A percentile compares a stretch with the other conserved stretches of the same genome.
phyloP scores from a whole-genome alignment of 2,797 vertebrate species.

The Xenopus petersii region DNA sequence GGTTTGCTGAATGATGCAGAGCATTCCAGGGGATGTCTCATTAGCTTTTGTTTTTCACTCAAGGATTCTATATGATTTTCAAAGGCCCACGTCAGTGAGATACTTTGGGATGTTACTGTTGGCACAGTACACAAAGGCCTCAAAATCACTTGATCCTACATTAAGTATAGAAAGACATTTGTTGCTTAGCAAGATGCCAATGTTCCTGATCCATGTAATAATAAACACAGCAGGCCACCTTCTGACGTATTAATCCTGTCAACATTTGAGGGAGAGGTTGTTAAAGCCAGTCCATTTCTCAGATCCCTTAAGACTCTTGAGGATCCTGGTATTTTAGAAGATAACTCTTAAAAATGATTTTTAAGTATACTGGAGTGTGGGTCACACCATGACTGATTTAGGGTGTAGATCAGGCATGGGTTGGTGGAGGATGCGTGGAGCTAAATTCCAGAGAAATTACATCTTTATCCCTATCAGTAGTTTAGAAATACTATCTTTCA shows the following conservation, averaged over 20 bases:
- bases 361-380: no score
- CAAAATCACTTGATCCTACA: conserved; percentile 5
- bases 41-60: conserved; percentile 3
- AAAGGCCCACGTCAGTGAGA: background rate
- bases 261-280: no score
- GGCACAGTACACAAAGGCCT: background rate
- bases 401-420: no score
- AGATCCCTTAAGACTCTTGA: no score
- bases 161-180: conserved; percentile 13
- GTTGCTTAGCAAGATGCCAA: conserved; percentile 5
- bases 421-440: no score
- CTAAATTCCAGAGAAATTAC: no score
- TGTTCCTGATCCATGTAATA: background rate
- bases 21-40: background rate
- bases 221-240: background rate
- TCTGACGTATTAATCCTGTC: background rate
- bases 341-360: no score
- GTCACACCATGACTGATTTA: no score
- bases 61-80: background rate
- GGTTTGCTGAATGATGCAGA: background rate
- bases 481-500: no score
- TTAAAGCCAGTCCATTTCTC: no score
- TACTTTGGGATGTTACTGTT: conserved; percentile 10
- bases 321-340: no score
- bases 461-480: no score